Base-by-base conservation (phyloP, 1,140 invertebrate genomes). In the Harlomillsia oculata region DNA sequence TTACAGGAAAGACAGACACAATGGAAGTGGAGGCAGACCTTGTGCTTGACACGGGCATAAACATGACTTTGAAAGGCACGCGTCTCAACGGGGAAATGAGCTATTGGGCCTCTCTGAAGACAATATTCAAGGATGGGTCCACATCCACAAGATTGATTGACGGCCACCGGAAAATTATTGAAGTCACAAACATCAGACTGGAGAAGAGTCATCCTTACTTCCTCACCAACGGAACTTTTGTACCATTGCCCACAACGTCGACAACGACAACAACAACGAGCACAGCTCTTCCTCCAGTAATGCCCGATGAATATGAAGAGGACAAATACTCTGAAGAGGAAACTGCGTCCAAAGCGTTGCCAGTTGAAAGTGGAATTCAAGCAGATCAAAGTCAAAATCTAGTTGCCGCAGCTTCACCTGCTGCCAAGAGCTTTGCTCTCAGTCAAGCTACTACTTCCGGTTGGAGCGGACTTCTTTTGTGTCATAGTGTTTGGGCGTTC, bases 61-160 rank as follows among this genome's bases (percentile, higher is more conserved):
- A 62, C 26, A 41, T 65, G n/a, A 65, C 60, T 5, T 29, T 65
- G 13, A 46, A 50, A 20, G 60, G 59, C 8, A 44, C 43, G 8
- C 44, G 29, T 6, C 20, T 56, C 9, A 53, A 57, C 20, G 63
- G 63, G 30, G 53, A 62, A 43, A 59, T 60, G 53, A 59, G 44
- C 36, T 65, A 59, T 53, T 59, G 49, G 49, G 56, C 59, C 11
- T 56, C 37, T 13, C 40, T 65, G 4, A 60, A 53, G 30, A 65
- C 63, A 18, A 30, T 28, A 16, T 65, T 39, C 39, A 65, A 65
- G 39, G 63, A 65, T 32, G 60, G 57, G 5, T 43, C 59, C 1
- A 56, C 34, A 13, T 28, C 56, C 13, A 59, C 54, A 6, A 46
- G 63, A 18, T 40, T 48, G 9, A 57, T 65, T 40, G 63, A 62